Base-by-base conservation (phyloP, 1,140 invertebrate species). In the Campoletis sonorensis region DNA sequence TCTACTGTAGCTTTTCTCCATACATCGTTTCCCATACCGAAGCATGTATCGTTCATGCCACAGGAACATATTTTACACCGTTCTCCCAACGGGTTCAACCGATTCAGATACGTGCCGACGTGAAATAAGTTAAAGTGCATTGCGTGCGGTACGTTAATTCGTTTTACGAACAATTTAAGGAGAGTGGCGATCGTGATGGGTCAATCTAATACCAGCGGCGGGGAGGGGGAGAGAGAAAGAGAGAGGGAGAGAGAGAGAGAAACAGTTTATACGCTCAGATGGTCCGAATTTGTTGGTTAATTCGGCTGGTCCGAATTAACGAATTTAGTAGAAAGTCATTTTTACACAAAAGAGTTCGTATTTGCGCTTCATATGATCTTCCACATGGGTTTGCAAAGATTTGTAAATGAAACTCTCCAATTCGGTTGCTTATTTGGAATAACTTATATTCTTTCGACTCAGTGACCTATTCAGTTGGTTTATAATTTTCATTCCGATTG, bases 41-140 rank as follows among this genome's bases (percentile, higher is more conserved):
- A 26, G 82, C 73, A 51, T 86, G 81, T 87, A 86, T 90, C 86
- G 85, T 87, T 90, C 88, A 88, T 88, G 88, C 86, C 82, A 79
- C 82, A 84, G 79, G 77, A 86, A 89, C 88, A 90, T 91, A 91
- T 90, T 89, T 91, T 91, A 90, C 85, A 84, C 85, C 54, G 77
- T 37, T 78, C 72, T 40, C 45, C 27, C 40, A 45, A 45, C 40
- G 5, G 40, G 40, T 13, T 45, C 40, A n/a, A 82, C 81, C 78
- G 79, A 51, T 81, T 85, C 75, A 88, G 88, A 82, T 79, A 81
- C 70, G 82, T 77, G 68, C 49, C 83, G 83, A 87, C 82, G 85
- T 82, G 82, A 87, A 89, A 90, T 90, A 90, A 91, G 87, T 90
- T 88, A 85, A 90, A 88, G 88, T 87, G 87, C 86, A 87, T 91